Percentiles rank a stretch among this genome's conserved stretches.
These are phyloP conservation scores for Luehdorfia chinensis DNA, from an alignment of 1,140 invertebrate species.

Conservation along the genomic window DNA sequence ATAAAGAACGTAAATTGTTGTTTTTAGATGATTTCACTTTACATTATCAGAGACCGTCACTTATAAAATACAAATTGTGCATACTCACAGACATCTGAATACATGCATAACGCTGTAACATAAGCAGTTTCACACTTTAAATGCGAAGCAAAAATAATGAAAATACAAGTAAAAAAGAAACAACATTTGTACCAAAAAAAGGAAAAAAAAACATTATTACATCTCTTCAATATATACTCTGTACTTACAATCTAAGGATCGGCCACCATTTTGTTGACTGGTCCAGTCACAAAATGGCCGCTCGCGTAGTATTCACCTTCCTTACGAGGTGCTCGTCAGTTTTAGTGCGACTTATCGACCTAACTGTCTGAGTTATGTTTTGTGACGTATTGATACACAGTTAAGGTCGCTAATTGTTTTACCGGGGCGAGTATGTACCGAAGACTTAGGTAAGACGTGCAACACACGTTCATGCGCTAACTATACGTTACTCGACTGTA, in stretches of 20 bases:
- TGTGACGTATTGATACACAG: slow-evolving; percentile 18
- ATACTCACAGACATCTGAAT: slow-evolving; percentile 72
- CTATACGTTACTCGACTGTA: slow-evolving; percentile 29
- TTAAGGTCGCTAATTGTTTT: slow-evolving; percentile 27
- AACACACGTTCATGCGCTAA: slow-evolving; percentile 52
- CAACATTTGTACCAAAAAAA: slow-evolving; percentile 66
- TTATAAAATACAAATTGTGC: slow-evolving; percentile 67
- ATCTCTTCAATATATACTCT: slow-evolving; percentile 66
- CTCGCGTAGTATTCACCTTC: slow-evolving; percentile 36
- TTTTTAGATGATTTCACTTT: no score
- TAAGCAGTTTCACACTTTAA: slow-evolving; percentile 73
- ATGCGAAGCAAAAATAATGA: slow-evolving; percentile 67
- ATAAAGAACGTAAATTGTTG: slow-evolving; percentile 5
- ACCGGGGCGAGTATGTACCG: slow-evolving; percentile 44
- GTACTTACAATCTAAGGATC: slow-evolving; percentile 65
- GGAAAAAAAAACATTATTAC: slow-evolving; percentile 27
- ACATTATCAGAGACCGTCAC: slow-evolving; percentile 10
- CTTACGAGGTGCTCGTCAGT: slow-evolving; percentile 23
- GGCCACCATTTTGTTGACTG: slow-evolving; percentile 56
- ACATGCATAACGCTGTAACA: slow-evolving; percentile 74
- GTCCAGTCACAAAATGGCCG: slow-evolving; percentile 57
- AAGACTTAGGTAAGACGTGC: slow-evolving; percentile 49
- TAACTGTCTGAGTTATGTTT: slow-evolving; percentile 21
- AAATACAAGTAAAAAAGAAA: slow-evolving; percentile 45
- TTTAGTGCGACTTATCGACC: slow-evolving; percentile 18